Evolutionary conservation across 2,888 invertebrate genomes (phyloP).

Genomic region (Diadegma fenestrale): DNA sequence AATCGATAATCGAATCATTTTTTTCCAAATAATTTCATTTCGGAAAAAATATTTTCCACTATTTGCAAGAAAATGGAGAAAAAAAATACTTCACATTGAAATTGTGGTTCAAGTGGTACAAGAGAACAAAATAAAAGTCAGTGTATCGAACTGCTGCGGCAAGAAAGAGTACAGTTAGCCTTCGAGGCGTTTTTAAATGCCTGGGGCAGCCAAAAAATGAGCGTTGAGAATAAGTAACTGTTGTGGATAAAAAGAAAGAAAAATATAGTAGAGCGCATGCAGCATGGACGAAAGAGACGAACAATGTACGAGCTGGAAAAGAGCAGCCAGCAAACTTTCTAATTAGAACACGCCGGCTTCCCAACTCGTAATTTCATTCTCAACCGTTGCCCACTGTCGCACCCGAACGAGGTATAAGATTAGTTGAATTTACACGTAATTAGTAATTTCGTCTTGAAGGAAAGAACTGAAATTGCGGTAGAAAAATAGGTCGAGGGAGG

Average conservation of each 20-base stretch:
- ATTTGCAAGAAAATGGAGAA: not conserved
- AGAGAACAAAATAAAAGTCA: not conserved
- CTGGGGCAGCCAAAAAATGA: not conserved
- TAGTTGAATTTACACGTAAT: conserved; percentile 13
- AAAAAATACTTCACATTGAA: not conserved
- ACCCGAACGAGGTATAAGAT: not conserved
- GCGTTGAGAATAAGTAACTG: conserved; percentile 3
- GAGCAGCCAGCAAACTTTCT: conserved; percentile 51
- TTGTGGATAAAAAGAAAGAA: not conserved
- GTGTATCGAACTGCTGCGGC: not conserved
- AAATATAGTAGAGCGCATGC: conserved; percentile 1
- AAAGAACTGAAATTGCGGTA: not conserved
- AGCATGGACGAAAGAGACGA: conserved; percentile 16
- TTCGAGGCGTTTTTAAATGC: conserved; percentile 5
- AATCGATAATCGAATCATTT: not conserved
- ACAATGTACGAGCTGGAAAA: conserved; percentile 9
- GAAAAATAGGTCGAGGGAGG: not conserved
- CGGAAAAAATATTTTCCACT: not conserved
- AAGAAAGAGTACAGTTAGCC: not conserved
- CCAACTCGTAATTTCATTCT: conserved; percentile 26
- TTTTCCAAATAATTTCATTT: not conserved
- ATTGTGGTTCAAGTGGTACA: not conserved
- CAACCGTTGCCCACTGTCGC: not conserved
- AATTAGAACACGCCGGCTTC: conserved; percentile 49
- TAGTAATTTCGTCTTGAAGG: not conserved